Percentiles rank a stretch among this genome's conserved stretches.
Conservation (phyloP, 2,113 vertebrate genomes). For the Talpa occidentalis region DNA sequence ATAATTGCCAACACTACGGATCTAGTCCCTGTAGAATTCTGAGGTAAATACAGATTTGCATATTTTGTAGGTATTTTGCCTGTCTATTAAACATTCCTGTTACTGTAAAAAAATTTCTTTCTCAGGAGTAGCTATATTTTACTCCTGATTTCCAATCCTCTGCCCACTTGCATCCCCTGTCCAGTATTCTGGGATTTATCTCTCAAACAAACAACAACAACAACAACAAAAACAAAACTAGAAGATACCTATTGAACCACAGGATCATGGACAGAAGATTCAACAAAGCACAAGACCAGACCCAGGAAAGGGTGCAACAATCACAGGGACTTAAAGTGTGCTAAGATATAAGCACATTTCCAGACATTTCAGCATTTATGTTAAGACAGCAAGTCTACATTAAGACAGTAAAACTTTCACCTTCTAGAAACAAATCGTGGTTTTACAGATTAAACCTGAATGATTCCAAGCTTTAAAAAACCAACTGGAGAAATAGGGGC, state of each 20-base stretch:
- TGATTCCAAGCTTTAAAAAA: background rate
- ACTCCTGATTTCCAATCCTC: background rate
- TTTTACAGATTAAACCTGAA: background rate
- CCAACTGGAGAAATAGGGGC: background rate
- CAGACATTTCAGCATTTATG: background rate
- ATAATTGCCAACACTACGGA: slow-evolving; percentile 54
- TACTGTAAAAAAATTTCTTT: slow-evolving; percentile 12
- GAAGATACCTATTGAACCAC: background rate
- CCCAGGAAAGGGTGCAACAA: background rate
- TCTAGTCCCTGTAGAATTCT: slow-evolving; percentile 61
- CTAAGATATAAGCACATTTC: background rate
- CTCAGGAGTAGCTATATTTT: background rate
- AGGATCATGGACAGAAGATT: background rate
- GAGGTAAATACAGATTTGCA: slow-evolving; percentile 64
- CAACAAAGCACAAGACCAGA: background rate
- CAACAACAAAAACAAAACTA: no score
- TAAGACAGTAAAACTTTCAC: background rate
- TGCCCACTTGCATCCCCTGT: background rate
- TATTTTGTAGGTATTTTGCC: slow-evolving; percentile 59
- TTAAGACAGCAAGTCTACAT: background rate
- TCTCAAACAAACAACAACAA: background rate
- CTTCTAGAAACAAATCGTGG: background rate
- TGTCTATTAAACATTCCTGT: slow-evolving; percentile 42
- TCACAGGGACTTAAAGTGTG: background rate
- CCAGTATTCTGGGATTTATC: background rate